Conservation (phyloP, 1,140 invertebrate species). For the Neodiprion virginianus region DNA sequence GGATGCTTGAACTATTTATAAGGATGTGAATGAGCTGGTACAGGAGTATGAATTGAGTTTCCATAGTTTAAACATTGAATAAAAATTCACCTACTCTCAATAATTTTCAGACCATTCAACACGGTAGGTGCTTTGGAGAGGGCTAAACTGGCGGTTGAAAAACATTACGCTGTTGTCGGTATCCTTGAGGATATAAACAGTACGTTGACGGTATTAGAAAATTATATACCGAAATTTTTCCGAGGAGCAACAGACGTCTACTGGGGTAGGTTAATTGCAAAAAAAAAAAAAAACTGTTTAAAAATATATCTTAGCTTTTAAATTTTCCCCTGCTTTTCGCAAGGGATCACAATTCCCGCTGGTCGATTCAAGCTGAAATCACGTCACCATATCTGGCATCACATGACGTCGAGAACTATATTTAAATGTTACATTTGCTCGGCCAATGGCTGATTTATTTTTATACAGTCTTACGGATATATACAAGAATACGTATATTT, state of each 20-base stretch:
- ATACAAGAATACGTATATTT: no score
- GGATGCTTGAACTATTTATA: no score
- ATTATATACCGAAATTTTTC: constrained; percentile 86
- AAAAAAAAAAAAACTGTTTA: not conserved
- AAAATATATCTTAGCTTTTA: constrained; percentile 17
- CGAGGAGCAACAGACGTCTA: constrained; percentile 78
- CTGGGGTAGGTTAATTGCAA: constrained; percentile 69
- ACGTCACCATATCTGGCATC: no score
- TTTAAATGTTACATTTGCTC: no score
- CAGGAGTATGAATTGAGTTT: no score
- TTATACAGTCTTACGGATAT: no score
- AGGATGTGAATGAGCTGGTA: no score
- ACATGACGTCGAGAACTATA: no score
- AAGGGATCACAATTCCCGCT: no score
- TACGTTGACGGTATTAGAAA: constrained; percentile 82
- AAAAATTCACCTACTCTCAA: not conserved
- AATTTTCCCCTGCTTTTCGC: not conserved
- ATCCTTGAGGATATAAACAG: constrained; percentile 87
- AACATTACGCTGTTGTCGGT: constrained; percentile 86
- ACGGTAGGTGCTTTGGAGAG: constrained; percentile 82
- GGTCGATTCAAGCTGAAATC: no score
- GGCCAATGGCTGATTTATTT: no score
- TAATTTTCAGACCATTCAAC: constrained; percentile 76
- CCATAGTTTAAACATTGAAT: no score
- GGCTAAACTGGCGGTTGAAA: constrained; percentile 84